Conservation (phyloP, 2,113 vertebrate genomes). For the Eonycteris spelaea region DNA sequence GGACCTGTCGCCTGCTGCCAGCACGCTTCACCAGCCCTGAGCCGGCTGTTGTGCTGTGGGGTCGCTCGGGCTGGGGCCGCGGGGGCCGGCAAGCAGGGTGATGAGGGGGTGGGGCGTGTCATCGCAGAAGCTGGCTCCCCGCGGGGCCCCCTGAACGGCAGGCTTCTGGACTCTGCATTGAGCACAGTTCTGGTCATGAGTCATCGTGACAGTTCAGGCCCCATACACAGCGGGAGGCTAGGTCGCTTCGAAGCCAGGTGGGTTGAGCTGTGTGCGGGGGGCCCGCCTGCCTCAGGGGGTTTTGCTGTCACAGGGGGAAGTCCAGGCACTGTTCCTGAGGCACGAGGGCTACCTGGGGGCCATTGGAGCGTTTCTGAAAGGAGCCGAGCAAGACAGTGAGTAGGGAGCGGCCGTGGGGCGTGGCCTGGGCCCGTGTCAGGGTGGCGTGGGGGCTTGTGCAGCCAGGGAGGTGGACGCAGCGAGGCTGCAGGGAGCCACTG, state of each 20-base stretch:
- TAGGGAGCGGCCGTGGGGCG: conserved; percentile 2
- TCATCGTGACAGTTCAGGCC: neutral
- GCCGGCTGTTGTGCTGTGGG: rapidly evolving
- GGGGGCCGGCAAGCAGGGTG: rapidly evolving
- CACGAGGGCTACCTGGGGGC: conserved; percentile 98
- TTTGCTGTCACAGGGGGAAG: conserved; percentile 90
- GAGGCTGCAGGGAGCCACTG: neutral
- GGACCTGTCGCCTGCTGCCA: rapidly evolving
- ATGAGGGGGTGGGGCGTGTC: too few species aligned
- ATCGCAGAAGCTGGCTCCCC: too few species aligned
- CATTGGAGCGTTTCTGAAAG: conserved; percentile 98
- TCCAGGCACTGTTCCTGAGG: conserved; percentile 97
- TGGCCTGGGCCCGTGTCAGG: rapidly evolving
- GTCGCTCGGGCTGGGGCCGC: neutral
- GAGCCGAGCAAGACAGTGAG: conserved; percentile 99
- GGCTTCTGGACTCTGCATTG: rapidly evolving
- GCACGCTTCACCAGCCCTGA: rapidly evolving
- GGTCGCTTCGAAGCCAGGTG: rapidly evolving
- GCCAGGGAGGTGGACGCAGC: rapidly evolving
- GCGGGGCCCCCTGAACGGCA: rapidly evolving
- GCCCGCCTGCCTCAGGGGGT: conserved; percentile 61
- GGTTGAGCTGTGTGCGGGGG: rapidly evolving
- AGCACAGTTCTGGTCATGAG: rapidly evolving
- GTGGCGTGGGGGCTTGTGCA: neutral
- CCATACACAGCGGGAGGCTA: rapidly evolving